Evolutionary conservation across 1,140 invertebrate species (phyloP).

Genomic region (Patella vulgata): DNA sequence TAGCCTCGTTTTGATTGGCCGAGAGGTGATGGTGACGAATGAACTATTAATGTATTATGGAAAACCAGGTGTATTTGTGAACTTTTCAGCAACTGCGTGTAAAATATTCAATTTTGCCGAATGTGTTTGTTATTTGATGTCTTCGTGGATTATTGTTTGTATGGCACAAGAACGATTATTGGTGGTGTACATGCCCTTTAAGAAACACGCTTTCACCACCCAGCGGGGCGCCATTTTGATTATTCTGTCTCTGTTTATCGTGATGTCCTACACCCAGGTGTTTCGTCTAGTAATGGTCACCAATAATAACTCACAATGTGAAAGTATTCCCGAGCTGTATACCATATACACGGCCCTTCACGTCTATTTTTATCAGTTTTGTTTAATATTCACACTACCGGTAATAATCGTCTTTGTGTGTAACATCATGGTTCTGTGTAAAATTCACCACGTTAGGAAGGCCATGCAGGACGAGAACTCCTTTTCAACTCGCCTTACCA

Average conservation of each 20-base stretch:
- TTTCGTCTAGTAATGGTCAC: conserved; percentile 13
- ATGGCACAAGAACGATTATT: conserved; percentile 55
- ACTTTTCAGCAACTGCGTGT: conserved; percentile 34
- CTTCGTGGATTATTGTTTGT: conserved; percentile 53
- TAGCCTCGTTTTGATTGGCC: conserved; percentile 39
- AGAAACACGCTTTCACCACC: conserved; percentile 36
- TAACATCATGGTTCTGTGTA: conserved; percentile 45
- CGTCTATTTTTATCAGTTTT: conserved; percentile 45
- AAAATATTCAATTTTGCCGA: conserved; percentile 47
- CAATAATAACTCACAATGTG: conserved; percentile 20
- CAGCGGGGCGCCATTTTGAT: conserved; percentile 38
- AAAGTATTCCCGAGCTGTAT: conserved; percentile 11
- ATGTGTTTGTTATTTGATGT: conserved; percentile 48
- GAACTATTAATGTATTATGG: conserved; percentile 22
- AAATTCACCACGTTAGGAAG: conserved; percentile 36
- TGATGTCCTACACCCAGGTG: conserved; percentile 51
- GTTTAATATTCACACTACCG: conserved; percentile 38
- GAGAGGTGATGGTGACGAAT: conserved; percentile 23
- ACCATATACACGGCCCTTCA: conserved; percentile 40
- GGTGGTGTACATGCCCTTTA: conserved; percentile 51
- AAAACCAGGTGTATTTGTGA: conserved; percentile 21
- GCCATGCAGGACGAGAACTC: conserved; percentile 31
- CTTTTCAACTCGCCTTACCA: conserved; percentile 25
- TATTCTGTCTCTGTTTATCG: conserved; percentile 41
- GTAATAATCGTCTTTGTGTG: conserved; percentile 36